A percentile compares a stretch with the other conserved stretches of the same genome.
phyloP scores from a whole-genome alignment of 1,140 invertebrate genomes.

The Littorina saxatilis region DNA sequence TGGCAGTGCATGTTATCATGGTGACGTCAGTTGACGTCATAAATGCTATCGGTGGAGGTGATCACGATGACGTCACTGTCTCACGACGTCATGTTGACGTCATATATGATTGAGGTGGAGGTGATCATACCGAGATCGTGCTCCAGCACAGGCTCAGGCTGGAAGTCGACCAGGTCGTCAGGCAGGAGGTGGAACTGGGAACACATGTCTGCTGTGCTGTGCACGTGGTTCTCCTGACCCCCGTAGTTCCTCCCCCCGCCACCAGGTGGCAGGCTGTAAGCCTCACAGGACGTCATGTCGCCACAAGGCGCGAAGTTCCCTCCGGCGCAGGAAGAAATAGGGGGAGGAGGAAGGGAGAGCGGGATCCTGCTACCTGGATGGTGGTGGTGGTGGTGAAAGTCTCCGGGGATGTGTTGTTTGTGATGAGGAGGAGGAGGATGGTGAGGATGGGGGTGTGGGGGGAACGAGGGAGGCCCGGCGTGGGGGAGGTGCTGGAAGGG shows the following conservation, averaged over 20 bases:
- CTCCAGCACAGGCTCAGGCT: conserved; percentile 53
- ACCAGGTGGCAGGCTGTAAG: neutral
- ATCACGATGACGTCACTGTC: no score
- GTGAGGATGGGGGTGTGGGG: conserved; percentile 7
- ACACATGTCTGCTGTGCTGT: conserved; percentile 47
- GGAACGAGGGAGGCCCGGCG: neutral
- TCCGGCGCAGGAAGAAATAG: conserved; percentile 19
- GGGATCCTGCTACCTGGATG: conserved; percentile 34
- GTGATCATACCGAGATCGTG: conserved; percentile 62
- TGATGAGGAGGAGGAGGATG: conserved; percentile 24
- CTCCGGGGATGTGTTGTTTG: conserved; percentile 25
- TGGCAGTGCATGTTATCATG: no score
- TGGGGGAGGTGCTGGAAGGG: conserved; percentile 32
- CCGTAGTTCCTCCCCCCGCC: neutral
- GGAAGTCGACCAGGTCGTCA: conserved; percentile 58
- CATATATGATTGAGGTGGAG: conserved; percentile 54
- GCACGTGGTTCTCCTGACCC: conserved; percentile 21
- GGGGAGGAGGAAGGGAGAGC: neutral
- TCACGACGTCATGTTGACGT: conserved; percentile 50
- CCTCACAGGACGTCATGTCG: conserved; percentile 16
- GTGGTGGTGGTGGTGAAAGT: no score
- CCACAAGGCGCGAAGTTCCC: conserved; percentile 32
- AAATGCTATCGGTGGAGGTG: neutral
- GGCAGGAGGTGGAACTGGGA: conserved; percentile 51
- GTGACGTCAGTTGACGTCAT: neutral